Percentiles rank a stretch among this genome's conserved stretches.
These are phyloP conservation scores for Sitophilus oryzae DNA, from an alignment of 1,140 invertebrate species.

Conservation along the genomic window DNA sequence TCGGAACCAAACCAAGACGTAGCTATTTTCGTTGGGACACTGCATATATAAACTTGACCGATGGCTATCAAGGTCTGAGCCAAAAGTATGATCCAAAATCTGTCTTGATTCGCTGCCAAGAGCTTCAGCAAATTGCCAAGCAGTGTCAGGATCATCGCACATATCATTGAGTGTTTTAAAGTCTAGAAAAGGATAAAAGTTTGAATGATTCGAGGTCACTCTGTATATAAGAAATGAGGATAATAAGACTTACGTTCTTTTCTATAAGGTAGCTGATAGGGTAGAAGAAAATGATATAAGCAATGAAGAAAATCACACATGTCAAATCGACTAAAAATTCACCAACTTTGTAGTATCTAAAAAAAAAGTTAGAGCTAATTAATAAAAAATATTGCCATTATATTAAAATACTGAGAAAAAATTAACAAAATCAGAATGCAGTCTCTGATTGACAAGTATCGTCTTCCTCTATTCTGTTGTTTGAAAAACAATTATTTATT, in stretches of 20 bases:
- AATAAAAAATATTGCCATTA: too few relatives aligned
- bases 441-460: too few relatives aligned
- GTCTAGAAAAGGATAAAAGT: constrained; percentile 38
- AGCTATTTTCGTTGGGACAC: constrained; percentile 64
- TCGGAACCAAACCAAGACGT: constrained; percentile 51
- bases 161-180: constrained; percentile 39
- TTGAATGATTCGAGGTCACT: background rate
- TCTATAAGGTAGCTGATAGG: constrained; percentile 30
- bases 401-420: too few relatives aligned
- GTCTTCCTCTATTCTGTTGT: too few relatives aligned
- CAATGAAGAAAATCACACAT: constrained; percentile 27
- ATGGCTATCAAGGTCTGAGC: constrained; percentile 66
- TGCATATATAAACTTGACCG: constrained; percentile 62
- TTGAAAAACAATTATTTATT: constrained; percentile 20
- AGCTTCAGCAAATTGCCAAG: constrained; percentile 53
- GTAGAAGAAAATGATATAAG: constrained; percentile 25
- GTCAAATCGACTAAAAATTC: constrained; percentile 20
- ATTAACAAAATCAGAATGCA: too few relatives aligned
- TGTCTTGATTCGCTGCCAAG: constrained; percentile 50
- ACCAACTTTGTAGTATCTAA: constrained; percentile 25
- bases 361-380: background rate
- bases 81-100: constrained; percentile 58
- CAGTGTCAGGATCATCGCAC: constrained; percentile 56
- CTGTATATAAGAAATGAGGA: too few relatives aligned
- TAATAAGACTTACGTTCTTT: constrained; percentile 24